phyloP scores from a whole-genome alignment of 35 echinoderm and acorn worm species.

The Ptychodera flava region DNA sequence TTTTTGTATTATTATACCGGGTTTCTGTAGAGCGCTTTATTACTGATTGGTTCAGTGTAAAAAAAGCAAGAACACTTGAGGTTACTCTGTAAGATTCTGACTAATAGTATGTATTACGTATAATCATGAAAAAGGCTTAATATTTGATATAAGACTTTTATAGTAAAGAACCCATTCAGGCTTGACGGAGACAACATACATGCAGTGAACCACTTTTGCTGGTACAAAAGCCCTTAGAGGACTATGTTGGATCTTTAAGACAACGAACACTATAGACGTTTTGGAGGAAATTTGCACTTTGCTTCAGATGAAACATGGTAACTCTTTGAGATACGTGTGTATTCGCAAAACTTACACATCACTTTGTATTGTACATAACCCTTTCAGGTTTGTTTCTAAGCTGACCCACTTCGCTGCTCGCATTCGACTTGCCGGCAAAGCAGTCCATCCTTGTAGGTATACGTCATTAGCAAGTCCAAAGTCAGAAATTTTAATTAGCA shows the following conservation, averaged over 20 bases:
- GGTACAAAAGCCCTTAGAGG: background rate
- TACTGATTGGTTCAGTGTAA: too few species aligned
- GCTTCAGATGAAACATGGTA: background rate
- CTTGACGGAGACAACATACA: too few species aligned
- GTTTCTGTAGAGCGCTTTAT: too few species aligned
- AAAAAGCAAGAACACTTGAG: too few species aligned
- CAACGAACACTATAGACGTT: background rate
- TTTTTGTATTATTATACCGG: too few species aligned
- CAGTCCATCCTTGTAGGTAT: background rate
- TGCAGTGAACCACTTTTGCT: too few species aligned
- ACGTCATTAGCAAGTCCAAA: slow-evolving; percentile 29
- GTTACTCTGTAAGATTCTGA: too few species aligned
- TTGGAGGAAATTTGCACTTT: background rate
- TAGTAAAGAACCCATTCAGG: too few species aligned
- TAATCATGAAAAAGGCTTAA: too few species aligned
- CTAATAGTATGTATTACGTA: too few species aligned
- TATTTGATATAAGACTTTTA: too few species aligned
- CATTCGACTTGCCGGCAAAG: background rate
- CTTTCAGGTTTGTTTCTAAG: slow-evolving; percentile 18
- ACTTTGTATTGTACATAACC: too few species aligned
- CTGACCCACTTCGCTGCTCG: slow-evolving; percentile 29
- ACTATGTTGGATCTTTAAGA: background rate
- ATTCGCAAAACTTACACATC: slow-evolving; percentile 54
- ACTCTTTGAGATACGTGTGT: background rate
- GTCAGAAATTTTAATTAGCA: slow-evolving; percentile 38